A percentile compares a stretch with the other conserved stretches of the same genome.
Evolutionary conservation across 2,113 vertebrate genomes (phyloP).

Genomic region (Rana temporaria): DNA sequence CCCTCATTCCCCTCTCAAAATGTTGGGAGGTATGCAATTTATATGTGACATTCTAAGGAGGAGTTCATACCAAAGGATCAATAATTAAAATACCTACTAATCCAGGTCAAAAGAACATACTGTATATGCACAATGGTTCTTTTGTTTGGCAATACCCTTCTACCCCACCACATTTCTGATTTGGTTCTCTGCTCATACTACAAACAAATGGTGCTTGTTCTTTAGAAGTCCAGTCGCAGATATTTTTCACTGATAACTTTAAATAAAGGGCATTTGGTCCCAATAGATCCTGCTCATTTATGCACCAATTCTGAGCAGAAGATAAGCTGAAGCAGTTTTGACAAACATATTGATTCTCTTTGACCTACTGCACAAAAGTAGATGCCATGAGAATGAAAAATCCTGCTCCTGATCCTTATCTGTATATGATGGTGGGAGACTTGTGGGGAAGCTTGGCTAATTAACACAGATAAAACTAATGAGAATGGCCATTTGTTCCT

Average conservation of each 20-base stretch:
- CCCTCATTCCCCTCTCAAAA: too few species aligned
- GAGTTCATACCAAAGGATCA: too few species aligned
- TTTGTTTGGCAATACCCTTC: neutral
- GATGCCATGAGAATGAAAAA: slow-evolving; percentile 15
- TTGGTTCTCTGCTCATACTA: too few species aligned
- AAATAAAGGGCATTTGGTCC: slow-evolving; percentile 31
- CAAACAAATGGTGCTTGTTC: too few species aligned
- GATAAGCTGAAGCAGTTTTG: slow-evolving; percentile 43
- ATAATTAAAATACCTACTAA: too few species aligned
- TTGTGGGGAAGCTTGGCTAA: slow-evolving; percentile 26
- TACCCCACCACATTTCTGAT: neutral
- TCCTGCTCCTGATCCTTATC: slow-evolving; percentile 28
- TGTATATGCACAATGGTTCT: too few species aligned
- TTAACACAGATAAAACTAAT: slow-evolving; percentile 48
- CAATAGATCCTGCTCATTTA: slow-evolving; percentile 7
- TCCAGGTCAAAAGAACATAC: too few species aligned
- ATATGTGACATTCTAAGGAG: too few species aligned
- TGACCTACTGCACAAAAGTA: slow-evolving; percentile 35
- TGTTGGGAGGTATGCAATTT: too few species aligned
- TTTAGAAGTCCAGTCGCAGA: too few species aligned
- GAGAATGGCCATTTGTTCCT: slow-evolving; percentile 13
- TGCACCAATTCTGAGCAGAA: slow-evolving; percentile 7
- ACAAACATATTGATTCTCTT: slow-evolving; percentile 52
- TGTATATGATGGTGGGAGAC: slow-evolving; percentile 4
- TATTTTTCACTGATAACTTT: neutral